These are phyloP conservation scores for Apogon talboti DNA, from an alignment of 2,797 vertebrate species.

Conservation along the genomic window DNA sequence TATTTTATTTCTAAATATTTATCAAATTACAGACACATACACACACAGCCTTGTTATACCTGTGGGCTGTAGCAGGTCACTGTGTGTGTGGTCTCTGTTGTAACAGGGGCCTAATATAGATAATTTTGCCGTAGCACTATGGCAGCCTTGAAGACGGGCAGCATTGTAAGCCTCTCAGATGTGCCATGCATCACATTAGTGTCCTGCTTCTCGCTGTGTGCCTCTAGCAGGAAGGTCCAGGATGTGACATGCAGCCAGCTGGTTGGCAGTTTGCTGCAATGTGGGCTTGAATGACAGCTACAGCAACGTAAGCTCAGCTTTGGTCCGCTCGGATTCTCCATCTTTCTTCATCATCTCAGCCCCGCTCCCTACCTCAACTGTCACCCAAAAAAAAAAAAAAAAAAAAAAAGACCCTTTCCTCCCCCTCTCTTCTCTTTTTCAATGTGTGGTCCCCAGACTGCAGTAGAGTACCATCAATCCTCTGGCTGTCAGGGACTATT, in stretches of 20 bases:
- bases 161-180: constrained; percentile 35
- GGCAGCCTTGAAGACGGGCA: constrained; percentile 40
- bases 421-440: not conserved
- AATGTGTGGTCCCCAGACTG: constrained; percentile 60
- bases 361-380: constrained; percentile 31
- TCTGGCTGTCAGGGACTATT: constrained; percentile 61
- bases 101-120: constrained; percentile 36
- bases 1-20: constrained; percentile 59
- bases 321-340: constrained; percentile 40
- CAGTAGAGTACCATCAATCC: constrained; percentile 68
- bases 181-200: constrained; percentile 48
- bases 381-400: constrained; percentile 27
- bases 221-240: constrained; percentile 43
- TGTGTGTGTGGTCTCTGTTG: constrained; percentile 26
- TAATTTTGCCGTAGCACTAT: constrained; percentile 36
- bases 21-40: constrained; percentile 25
- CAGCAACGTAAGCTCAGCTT: constrained; percentile 36
- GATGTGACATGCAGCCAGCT: constrained; percentile 59
- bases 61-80: constrained; percentile 35
- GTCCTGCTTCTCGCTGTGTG: constrained; percentile 38
- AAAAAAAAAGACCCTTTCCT: constrained; percentile 12
- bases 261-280: constrained; percentile 60
- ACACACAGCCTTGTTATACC: constrained; percentile 29
- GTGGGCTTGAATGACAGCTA: constrained; percentile 63
- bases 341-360: constrained; percentile 55